Percentiles rank a stretch among this genome's conserved stretches.
Evolutionary conservation across 2,888 invertebrate genomes (phyloP).

Genomic region (Philonicus albiceps): DNA sequence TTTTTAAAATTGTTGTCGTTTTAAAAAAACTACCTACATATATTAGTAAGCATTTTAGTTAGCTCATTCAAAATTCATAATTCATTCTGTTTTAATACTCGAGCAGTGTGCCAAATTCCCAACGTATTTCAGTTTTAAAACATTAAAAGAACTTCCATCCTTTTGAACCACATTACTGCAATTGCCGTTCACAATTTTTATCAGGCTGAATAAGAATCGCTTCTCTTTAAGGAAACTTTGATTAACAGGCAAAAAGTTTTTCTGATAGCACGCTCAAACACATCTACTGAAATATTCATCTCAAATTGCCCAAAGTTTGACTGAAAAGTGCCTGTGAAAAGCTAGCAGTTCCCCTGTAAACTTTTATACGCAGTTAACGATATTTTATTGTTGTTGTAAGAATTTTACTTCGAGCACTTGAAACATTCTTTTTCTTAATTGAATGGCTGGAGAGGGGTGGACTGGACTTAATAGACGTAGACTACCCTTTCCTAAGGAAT

Average conservation of each 20-base stretch:
- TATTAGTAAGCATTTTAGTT: too few relatives aligned
- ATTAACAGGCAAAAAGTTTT: constrained; percentile 33
- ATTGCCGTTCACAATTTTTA: neutral
- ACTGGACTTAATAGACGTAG: neutral
- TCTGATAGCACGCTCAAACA: constrained; percentile 21
- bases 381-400: constrained; percentile 12
- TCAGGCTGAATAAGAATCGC: neutral
- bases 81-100: neutral
- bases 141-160: neutral
- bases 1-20: too few relatives aligned
- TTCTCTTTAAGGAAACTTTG: constrained; percentile 9
- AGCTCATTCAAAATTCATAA: neutral
- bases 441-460: neutral
- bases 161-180: neutral
- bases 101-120: neutral
- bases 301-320: constrained; percentile 19
- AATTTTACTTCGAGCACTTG: constrained; percentile 15
- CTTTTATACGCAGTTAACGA: constrained; percentile 19
- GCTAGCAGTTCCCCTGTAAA: constrained; percentile 8
- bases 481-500: neutral
- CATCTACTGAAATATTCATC: constrained; percentile 28
- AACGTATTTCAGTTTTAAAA: neutral
- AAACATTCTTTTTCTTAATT: constrained; percentile 5
- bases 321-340: constrained; percentile 29
- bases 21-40: too few relatives aligned